These are phyloP conservation scores for Anarhynchus alexandrinus DNA, from an alignment of 2,113 vertebrate genomes.

Conservation along the genomic window DNA sequence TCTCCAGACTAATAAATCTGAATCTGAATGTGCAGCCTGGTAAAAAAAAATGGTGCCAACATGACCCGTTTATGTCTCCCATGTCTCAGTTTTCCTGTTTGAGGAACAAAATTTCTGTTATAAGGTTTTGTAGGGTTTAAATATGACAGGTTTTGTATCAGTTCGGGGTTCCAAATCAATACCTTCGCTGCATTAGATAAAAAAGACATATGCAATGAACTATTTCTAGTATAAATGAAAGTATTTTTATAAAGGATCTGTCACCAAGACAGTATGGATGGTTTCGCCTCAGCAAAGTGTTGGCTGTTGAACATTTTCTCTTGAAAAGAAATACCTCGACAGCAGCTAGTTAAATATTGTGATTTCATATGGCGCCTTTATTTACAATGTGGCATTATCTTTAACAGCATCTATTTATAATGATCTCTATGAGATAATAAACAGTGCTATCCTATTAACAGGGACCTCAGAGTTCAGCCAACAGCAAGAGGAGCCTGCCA, in stretches of 20 bases:
- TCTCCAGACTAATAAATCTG: constrained; percentile 40
- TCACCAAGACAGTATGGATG: background rate
- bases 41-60: background rate
- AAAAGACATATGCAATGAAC: background rate
- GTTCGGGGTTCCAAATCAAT: background rate
- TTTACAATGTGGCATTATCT: constrained; percentile 53
- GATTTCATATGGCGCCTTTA: constrained; percentile 43
- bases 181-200: background rate
- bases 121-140: background rate
- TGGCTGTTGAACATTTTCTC: background rate
- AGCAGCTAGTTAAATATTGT: constrained; percentile 57
- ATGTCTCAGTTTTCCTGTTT: background rate
- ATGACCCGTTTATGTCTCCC: background rate
- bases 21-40: background rate
- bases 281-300: background rate
- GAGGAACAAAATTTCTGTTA: background rate
- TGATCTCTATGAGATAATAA: constrained; percentile 59
- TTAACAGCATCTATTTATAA: constrained; percentile 55
- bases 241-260: background rate
- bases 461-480: constrained; percentile 52
- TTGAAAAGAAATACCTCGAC: constrained; percentile 9
- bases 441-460: constrained; percentile 46
- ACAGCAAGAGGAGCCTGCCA: constrained; percentile 40
- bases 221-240: background rate
- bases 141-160: background rate